A percentile compares a stretch with the other conserved stretches of the same genome.
These are phyloP conservation scores for Drosophila subobscura DNA, from an alignment of 1,140 invertebrate species.

Conservation along the genomic window DNA sequence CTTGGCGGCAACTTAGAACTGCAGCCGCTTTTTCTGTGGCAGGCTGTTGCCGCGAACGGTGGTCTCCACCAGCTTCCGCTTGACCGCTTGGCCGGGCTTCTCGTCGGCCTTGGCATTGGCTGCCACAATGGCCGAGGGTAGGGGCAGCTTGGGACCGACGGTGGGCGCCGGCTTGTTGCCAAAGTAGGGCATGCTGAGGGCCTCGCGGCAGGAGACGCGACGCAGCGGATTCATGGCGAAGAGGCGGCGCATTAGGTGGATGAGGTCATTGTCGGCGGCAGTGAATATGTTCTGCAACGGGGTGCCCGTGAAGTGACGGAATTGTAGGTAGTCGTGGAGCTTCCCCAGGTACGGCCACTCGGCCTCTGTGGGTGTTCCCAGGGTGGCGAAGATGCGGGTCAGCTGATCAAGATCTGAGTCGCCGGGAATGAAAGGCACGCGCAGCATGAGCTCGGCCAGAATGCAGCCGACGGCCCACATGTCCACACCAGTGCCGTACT, in stretches of 20 bases:
- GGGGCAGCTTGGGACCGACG: slow-evolving; percentile 90
- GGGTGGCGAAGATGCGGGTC: slow-evolving; percentile 95
- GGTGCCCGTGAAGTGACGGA: slow-evolving; percentile 93
- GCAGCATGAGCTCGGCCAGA: slow-evolving; percentile 95
- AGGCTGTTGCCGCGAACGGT: slow-evolving; percentile 60
- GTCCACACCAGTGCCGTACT: slow-evolving; percentile 98
- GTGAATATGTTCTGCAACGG: slow-evolving; percentile 97
- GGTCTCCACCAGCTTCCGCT: slow-evolving; percentile 64
- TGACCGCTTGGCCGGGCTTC: slow-evolving; percentile 18
- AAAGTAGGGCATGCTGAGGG: slow-evolving; percentile 93
- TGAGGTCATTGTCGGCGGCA: slow-evolving; percentile 96
- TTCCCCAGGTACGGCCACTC: slow-evolving; percentile 95
- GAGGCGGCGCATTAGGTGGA: slow-evolving; percentile 92
- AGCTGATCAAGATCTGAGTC: slow-evolving; percentile 98
- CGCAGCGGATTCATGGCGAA: slow-evolving; percentile 93
- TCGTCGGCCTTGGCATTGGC: slow-evolving; percentile 70
- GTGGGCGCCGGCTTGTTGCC: slow-evolving; percentile 95
- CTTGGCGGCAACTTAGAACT: slow-evolving; percentile 41
- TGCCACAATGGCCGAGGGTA: slow-evolving; percentile 85
- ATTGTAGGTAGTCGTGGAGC: slow-evolving; percentile 96
- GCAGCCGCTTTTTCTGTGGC: slow-evolving; percentile 64
- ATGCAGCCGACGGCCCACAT: slow-evolving; percentile 99
- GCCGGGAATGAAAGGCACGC: slow-evolving; percentile 97
- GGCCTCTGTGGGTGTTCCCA: slow-evolving; percentile 95
- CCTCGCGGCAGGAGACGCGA: slow-evolving; percentile 92